Evolutionary conservation across 2,797 vertebrate genomes (phyloP).

Genomic region (Melanotaenia boesemani): DNA sequence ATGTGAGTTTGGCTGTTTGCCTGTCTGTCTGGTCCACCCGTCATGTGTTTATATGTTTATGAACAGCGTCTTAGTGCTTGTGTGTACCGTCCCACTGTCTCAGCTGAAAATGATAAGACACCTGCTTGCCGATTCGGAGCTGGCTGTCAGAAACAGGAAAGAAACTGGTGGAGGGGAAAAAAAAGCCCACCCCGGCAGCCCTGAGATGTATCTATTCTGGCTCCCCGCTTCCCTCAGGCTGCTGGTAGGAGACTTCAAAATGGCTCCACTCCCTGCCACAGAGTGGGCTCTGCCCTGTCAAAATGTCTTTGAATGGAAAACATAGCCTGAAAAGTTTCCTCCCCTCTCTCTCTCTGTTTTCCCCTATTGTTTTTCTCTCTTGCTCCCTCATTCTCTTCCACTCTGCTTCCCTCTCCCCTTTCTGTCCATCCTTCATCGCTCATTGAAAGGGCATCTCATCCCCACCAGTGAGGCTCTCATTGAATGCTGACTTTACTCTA

Average conservation of each 20-base stretch:
- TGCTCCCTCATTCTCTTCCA: conserved; percentile 25
- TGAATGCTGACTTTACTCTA: conserved; percentile 67
- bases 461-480: conserved; percentile 72
- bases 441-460: conserved; percentile 78
- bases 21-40: conserved; percentile 58
- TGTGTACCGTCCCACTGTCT: conserved; percentile 78
- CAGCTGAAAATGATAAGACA: conserved; percentile 77
- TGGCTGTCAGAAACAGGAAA: conserved; percentile 80
- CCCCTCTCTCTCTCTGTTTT: conserved; percentile 39
- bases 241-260: conserved; percentile 86
- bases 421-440: conserved; percentile 79
- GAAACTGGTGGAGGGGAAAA: conserved; percentile 48
- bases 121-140: conserved; percentile 75
- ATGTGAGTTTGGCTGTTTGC: conserved; percentile 46
- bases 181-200: conserved; percentile 62
- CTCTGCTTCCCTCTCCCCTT: conserved; percentile 15
- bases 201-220: conserved; percentile 81
- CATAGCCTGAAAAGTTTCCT: conserved; percentile 76
- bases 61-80: conserved; percentile 68
- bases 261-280: conserved; percentile 78
- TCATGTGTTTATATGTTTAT: conserved; percentile 76
- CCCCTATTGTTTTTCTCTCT: conserved; percentile 53
- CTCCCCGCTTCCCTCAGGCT: conserved; percentile 78
- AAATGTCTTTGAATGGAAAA: conserved; percentile 84
- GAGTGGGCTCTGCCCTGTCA: conserved; percentile 84